Evolutionary conservation across 2,888 invertebrate genomes (phyloP).

Genomic region (Cordilura impudica): DNA sequence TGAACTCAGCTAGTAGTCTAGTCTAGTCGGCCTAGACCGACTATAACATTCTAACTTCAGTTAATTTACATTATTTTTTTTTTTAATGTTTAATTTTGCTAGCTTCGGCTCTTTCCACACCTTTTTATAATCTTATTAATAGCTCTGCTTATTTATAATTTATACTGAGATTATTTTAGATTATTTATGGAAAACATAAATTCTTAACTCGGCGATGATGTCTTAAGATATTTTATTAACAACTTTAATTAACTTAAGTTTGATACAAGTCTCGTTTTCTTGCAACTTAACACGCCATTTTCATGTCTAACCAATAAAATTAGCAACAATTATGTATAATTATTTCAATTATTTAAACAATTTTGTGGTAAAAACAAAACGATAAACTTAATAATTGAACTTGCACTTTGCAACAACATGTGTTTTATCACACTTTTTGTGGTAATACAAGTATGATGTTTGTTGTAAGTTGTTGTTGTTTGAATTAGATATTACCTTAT

Average conservation of each 20-base stretch:
- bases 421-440: constrained; percentile 31
- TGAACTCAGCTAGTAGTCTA: too few species aligned
- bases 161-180: too few species aligned
- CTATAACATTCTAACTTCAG: too few species aligned
- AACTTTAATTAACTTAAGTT: neutral
- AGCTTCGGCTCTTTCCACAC: too few species aligned
- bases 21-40: too few species aligned
- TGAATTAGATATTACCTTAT: neutral
- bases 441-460: neutral
- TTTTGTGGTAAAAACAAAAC: neutral
- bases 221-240: neutral
- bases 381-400: constrained; percentile 18
- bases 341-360: constrained; percentile 49
- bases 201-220: too few species aligned
- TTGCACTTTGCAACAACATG: constrained; percentile 16
- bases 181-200: too few species aligned
- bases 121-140: too few species aligned
- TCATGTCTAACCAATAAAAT: constrained; percentile 32
- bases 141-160: too few species aligned
- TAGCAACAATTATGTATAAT: constrained; percentile 39
- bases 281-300: constrained; percentile 31
- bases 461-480: neutral
- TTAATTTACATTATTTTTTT: too few species aligned
- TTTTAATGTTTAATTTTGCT: too few species aligned
- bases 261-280: neutral